phyloP scores from a whole-genome alignment of 37 sponge, comb jelly and placozoan species.

The Agelas oroides region DNA sequence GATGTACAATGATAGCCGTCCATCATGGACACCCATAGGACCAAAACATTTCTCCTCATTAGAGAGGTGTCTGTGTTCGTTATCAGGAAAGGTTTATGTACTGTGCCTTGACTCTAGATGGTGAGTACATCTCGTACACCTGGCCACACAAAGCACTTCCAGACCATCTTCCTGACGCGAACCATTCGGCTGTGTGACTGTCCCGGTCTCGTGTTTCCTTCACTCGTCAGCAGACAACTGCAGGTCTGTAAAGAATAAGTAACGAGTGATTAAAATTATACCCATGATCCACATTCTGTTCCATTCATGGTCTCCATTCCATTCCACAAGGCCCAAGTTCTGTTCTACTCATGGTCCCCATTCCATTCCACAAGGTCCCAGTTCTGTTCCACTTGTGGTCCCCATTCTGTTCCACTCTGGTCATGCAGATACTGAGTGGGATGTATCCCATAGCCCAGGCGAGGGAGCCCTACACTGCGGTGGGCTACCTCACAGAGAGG shows the following conservation, averaged over 20 bases:
- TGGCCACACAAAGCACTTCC: constrained; percentile 99
- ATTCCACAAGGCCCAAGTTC: background rate
- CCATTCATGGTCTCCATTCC: background rate
- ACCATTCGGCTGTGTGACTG: constrained; percentile 93
- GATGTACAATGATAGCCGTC: background rate
- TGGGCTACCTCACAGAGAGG: constrained; percentile 92
- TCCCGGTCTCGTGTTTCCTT: constrained; percentile 97
- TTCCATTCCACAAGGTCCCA: background rate
- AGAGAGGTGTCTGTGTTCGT: background rate
- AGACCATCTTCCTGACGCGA: constrained; percentile 93
- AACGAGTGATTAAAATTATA: background rate
- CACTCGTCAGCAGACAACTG: constrained; percentile 87
- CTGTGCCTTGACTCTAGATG: constrained; percentile 29
- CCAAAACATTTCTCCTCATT: background rate
- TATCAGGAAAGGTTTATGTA: too few relatives aligned
- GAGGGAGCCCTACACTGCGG: constrained; percentile 92
- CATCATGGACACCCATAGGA: background rate
- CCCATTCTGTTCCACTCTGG: background rate
- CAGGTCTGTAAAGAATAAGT: constrained; percentile 57
- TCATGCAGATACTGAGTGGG: constrained; percentile 80
- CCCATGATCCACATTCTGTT: background rate
- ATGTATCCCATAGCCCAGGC: constrained; percentile 97
- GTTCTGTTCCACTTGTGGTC: too few relatives aligned
- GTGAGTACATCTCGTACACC: constrained; percentile 97
- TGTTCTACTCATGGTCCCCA: too few relatives aligned